Percentiles rank a stretch among this genome's conserved stretches.
Evolutionary conservation across 2,113 vertebrate species (phyloP).

Genomic region (Myocastor coypus): DNA sequence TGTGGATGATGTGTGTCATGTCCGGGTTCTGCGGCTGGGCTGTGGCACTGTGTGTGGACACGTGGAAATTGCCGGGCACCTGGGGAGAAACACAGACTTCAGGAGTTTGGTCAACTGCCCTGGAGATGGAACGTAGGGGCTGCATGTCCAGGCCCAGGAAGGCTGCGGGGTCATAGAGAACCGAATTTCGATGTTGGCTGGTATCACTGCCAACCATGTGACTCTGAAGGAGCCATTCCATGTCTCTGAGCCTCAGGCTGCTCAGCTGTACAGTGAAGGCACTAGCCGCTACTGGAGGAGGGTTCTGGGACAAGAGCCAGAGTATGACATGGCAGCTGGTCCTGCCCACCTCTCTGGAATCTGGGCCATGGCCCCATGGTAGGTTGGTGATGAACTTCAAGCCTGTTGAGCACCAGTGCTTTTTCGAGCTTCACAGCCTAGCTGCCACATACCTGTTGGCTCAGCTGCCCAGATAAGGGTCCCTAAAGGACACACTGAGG

Average conservation of each 20-base stretch:
- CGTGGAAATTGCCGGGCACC: conserved; percentile 99
- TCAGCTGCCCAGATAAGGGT: no score
- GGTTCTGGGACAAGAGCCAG: neutral
- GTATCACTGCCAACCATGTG: neutral
- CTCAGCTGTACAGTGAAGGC: neutral
- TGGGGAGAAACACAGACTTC: conserved; percentile 70
- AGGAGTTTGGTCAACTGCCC: neutral
- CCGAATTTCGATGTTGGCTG: neutral
- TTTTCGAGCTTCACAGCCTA: neutral
- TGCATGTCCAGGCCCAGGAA: neutral
- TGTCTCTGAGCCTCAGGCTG: neutral
- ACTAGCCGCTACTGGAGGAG: fast-evolving
- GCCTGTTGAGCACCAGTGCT: neutral
- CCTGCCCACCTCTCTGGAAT: fast-evolving
- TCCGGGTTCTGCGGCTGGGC: conserved; percentile 98
- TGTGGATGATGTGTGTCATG: conserved; percentile 98
- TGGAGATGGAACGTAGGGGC: neutral
- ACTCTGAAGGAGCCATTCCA: neutral
- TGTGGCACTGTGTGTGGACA: conserved; percentile 98
- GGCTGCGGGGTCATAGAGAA: neutral
- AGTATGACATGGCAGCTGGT: fast-evolving
- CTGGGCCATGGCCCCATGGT: neutral
- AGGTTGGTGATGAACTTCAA: neutral
- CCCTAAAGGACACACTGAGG: fast-evolving
- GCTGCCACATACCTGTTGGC: fast-evolving